phyloP scores from a whole-genome alignment of 2,888 invertebrate genomes.

The Mesochorus sp. region DNA sequence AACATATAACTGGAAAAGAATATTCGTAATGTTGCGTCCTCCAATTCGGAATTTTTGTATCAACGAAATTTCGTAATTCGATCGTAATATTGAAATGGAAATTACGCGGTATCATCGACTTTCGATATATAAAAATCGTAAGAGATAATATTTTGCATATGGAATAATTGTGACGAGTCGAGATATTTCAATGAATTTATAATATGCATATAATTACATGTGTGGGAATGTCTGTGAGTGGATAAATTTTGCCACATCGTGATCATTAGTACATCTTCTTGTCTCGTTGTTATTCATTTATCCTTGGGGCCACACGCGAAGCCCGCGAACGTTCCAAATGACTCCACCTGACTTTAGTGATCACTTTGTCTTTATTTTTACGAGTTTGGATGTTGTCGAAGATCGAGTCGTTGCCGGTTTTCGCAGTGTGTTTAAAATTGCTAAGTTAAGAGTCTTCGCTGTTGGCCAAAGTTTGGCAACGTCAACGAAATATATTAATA shows the following conservation, averaged over 20 bases:
- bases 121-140: not conserved
- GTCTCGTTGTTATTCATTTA: slow-evolving; percentile 35
- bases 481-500: too few relatives aligned
- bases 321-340: not conserved
- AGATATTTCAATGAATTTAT: not conserved
- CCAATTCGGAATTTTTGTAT: not conserved
- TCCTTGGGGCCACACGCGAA: slow-evolving; percentile 35
- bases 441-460: not conserved
- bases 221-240: too few relatives aligned
- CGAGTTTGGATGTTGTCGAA: not conserved
- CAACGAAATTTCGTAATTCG: not conserved
- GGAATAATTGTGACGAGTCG: not conserved
- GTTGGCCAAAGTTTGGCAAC: not conserved
- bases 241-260: slow-evolving; percentile 5
- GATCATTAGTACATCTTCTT: not conserved
- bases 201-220: too few relatives aligned
- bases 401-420: not conserved
- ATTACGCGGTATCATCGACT: too few relatives aligned
- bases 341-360: slow-evolving; percentile 32
- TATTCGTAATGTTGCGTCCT: not conserved
- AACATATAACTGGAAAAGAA: not conserved
- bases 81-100: too few relatives aligned
- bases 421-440: slow-evolving; percentile 5
- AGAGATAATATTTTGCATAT: not conserved
- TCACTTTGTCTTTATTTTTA: slow-evolving; percentile 43